These are phyloP conservation scores for Dryoscopus gambensis DNA, from an alignment of 2,113 vertebrate species.

Conservation along the genomic window DNA sequence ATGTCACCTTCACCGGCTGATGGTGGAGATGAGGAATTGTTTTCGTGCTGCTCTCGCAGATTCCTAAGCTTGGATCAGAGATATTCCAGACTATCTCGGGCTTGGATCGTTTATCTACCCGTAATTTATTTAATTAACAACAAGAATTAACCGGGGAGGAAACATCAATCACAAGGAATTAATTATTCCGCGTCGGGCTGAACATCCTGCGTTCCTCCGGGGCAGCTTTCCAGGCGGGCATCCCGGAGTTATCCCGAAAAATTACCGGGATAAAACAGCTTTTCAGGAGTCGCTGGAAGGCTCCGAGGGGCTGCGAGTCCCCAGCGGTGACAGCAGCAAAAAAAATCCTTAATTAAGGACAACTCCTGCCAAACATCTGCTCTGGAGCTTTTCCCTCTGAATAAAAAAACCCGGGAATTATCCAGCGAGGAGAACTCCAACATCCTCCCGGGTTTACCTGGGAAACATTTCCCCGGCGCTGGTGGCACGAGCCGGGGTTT, in stretches of 20 bases:
- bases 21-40: background rate
- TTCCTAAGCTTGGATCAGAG: background rate
- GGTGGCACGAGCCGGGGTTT: background rate
- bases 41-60: background rate
- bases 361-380: background rate
- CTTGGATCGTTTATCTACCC: rapidly evolving
- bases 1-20: background rate
- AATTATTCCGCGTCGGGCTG: background rate
- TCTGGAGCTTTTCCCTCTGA: background rate
- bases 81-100: too few relatives aligned
- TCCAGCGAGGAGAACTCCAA: background rate
- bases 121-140: too few relatives aligned
- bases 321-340: background rate
- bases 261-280: rapidly evolving
- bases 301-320: background rate
- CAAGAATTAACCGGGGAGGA: rapidly evolving
- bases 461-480: background rate
- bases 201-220: background rate
- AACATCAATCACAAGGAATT: rapidly evolving
- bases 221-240: background rate
- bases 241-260: background rate
- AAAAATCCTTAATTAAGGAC: background rate
- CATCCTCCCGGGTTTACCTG: background rate
- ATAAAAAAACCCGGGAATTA: background rate
- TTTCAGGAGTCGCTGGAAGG: rapidly evolving